Evolutionary conservation across 2,113 vertebrate species (phyloP).

Genomic region (human (Homo sapiens)): DNA sequence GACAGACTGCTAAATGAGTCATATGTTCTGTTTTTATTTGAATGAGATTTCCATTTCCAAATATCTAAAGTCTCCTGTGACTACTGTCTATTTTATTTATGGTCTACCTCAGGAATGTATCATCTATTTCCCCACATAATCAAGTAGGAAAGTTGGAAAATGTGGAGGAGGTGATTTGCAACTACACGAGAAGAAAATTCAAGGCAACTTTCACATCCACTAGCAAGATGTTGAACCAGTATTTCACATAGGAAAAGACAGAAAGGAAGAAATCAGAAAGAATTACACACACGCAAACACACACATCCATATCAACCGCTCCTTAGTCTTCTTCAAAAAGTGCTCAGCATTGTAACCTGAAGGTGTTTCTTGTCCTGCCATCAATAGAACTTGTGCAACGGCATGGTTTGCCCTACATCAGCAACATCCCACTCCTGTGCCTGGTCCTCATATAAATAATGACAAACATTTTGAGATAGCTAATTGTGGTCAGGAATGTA

Average conservation of each 20-base stretch:
- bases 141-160: background rate
- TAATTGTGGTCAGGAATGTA: background rate
- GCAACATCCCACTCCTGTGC: background rate
- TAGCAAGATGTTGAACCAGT: background rate
- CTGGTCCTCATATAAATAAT: background rate
- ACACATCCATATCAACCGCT: background rate
- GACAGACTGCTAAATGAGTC: background rate
- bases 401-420: background rate
- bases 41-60: background rate
- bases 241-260: background rate
- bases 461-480: background rate
- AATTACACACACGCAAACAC: background rate
- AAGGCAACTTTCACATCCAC: background rate
- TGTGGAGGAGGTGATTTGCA: background rate
- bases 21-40: conserved; percentile 32
- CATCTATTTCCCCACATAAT: background rate
- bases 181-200: background rate
- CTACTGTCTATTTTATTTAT: background rate
- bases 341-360: background rate
- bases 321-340: background rate
- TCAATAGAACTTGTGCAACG: background rate
- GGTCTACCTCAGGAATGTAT: background rate
- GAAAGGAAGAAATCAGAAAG: background rate
- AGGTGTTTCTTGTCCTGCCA: background rate
- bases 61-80: background rate